A percentile compares a stretch with the other conserved stretches of the same genome.
phyloP scores from a whole-genome alignment of 2,797 vertebrate genomes.

The Pangasius larnaudii region DNA sequence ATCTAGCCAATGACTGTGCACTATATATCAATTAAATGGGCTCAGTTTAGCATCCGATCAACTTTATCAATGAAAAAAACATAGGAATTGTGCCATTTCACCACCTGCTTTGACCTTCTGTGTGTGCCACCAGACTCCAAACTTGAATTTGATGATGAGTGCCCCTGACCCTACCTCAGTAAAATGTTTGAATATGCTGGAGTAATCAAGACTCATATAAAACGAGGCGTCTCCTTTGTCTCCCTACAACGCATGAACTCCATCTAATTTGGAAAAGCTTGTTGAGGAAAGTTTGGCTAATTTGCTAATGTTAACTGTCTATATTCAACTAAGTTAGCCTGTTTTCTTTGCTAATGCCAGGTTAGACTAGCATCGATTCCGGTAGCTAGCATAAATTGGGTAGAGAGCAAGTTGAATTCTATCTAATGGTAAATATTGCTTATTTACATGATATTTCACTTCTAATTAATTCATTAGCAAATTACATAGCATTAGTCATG shows the following conservation, averaged over 20 bases:
- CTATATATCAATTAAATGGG: no score
- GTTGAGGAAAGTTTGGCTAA: neutral
- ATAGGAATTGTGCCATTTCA: neutral
- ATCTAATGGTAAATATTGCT: neutral
- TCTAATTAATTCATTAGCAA: neutral
- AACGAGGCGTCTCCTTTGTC: neutral
- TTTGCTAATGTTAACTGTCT: neutral
- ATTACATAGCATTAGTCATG: neutral
- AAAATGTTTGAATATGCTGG: neutral
- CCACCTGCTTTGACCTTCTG: neutral
- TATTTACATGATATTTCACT: neutral
- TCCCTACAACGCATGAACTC: neutral
- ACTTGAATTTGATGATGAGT: neutral
- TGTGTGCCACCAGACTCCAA: neutral
- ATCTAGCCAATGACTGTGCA: neutral
- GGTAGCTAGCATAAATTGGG: neutral
- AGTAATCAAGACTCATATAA: neutral
- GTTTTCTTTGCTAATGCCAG: neutral
- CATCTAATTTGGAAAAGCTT: neutral
- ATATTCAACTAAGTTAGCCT: neutral
- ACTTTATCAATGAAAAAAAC: neutral
- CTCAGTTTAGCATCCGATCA: neutral
- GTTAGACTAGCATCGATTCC: neutral
- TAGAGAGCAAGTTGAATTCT: neutral
- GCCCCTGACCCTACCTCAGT: neutral